A percentile compares a stretch with the other conserved stretches of the same genome.
phyloP scores from a whole-genome alignment of 2,888 invertebrate genomes.

The Calameuta pallipes region DNA sequence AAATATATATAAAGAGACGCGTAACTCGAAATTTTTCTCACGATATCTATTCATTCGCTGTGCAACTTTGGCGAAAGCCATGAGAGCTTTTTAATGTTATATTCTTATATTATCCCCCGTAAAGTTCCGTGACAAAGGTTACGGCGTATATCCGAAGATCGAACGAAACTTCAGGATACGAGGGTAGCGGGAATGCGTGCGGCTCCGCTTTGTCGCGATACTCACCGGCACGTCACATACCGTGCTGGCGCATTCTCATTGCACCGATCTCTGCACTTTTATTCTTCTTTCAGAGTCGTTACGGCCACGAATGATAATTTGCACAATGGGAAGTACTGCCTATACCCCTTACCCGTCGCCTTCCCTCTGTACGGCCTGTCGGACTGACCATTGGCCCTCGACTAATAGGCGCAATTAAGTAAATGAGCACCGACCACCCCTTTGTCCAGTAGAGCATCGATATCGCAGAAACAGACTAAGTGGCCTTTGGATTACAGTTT shows the following conservation, averaged over 20 bases:
- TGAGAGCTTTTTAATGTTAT: background rate
- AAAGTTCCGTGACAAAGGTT: background rate
- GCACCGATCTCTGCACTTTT: background rate
- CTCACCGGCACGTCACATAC: conserved; percentile 35
- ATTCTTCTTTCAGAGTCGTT: conserved; percentile 3
- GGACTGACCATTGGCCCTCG: background rate
- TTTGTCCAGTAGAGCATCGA: background rate
- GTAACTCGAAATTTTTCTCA: background rate
- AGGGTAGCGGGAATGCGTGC: conserved; percentile 33
- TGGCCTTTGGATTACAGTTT: background rate
- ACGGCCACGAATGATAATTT: conserved; percentile 1
- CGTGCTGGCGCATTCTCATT: conserved; percentile 32
- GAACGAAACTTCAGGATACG: background rate
- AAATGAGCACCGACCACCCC: conserved; percentile 37
- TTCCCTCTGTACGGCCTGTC: background rate
- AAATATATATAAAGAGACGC: background rate
- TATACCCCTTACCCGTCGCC: background rate
- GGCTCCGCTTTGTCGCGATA: conserved; percentile 45
- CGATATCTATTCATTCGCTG: background rate
- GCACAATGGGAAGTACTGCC: background rate
- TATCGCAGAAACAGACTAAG: background rate
- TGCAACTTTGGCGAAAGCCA: background rate
- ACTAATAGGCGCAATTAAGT: conserved; percentile 38
- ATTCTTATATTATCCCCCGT: background rate
- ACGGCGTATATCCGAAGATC: background rate